Conservation (phyloP, 1,140 invertebrate genomes). For the Calephelis nemesis region DNA sequence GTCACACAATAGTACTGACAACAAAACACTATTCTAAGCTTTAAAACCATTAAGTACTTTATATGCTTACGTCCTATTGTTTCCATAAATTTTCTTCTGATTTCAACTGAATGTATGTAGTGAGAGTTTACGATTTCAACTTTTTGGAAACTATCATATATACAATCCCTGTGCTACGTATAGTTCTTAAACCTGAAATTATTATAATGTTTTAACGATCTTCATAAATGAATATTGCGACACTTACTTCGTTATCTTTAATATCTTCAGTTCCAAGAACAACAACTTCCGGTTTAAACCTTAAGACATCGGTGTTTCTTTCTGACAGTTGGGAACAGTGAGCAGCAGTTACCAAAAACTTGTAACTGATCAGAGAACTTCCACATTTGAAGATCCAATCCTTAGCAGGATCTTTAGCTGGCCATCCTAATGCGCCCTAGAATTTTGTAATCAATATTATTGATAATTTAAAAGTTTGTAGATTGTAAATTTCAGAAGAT, state of each 20-base stretch:
- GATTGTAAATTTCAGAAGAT: too few species aligned
- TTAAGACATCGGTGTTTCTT: neutral
- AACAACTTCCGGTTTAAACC: neutral
- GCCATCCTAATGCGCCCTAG: constrained; percentile 25
- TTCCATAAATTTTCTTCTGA: too few species aligned
- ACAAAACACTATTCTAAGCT: too few species aligned
- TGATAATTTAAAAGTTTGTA: neutral
- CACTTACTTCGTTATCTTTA: constrained; percentile 7
- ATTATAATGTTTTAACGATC: constrained; percentile 5
- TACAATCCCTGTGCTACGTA: too few species aligned
- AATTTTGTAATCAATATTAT: constrained; percentile 19
- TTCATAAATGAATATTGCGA: constrained; percentile 18
- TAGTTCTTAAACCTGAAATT: too few species aligned
- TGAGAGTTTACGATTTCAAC: too few species aligned
- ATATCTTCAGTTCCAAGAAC: constrained; percentile 1
- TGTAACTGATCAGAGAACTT: constrained; percentile 22
- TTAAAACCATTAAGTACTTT: too few species aligned
- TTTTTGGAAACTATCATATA: too few species aligned
- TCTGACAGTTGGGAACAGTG: constrained; percentile 19
- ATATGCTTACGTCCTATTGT: too few species aligned
- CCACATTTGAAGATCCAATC: constrained; percentile 28
- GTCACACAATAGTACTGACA: too few species aligned
- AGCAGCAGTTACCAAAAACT: constrained; percentile 27
- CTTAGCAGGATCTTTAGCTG: neutral
- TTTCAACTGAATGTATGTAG: too few species aligned